A percentile compares a stretch with the other conserved stretches of the same genome.
These are phyloP conservation scores for Ormyrus rosae DNA, from an alignment of 2,888 invertebrate genomes.

Conservation along the genomic window DNA sequence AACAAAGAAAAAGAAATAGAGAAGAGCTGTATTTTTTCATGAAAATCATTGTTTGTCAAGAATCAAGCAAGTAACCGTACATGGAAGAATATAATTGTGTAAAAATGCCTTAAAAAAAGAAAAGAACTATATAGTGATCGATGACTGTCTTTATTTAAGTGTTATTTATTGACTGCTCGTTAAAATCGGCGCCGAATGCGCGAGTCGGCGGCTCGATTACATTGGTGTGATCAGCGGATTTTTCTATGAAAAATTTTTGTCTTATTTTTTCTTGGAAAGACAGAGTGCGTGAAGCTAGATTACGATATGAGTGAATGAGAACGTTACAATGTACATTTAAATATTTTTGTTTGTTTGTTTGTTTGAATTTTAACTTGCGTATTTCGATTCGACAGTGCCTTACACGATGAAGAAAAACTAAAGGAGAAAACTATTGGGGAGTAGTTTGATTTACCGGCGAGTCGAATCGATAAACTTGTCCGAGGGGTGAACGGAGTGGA, in stretches of 20 bases:
- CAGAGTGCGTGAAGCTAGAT: background rate
- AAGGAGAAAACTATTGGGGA: conserved; percentile 16
- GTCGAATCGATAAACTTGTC: conserved; percentile 36
- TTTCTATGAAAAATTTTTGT: conserved; percentile 56
- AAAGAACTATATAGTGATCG: conserved; percentile 40
- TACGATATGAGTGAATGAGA: conserved; percentile 29
- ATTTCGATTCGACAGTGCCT: conserved; percentile 52
- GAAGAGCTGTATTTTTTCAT: conserved; percentile 45
- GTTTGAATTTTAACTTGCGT: conserved; percentile 23
- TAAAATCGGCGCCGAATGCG: conserved; percentile 31
- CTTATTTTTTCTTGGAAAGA: conserved; percentile 33
- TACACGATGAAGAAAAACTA: conserved; percentile 1
- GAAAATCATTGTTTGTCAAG: conserved; percentile 2
- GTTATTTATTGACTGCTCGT: conserved; percentile 55
- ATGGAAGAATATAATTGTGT: conserved; percentile 31
- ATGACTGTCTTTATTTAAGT: conserved; percentile 55
- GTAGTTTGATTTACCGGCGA: conserved; percentile 35
- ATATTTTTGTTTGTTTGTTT: conserved; percentile 16
- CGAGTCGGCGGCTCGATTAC: conserved; percentile 20
- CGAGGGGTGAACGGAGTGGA: background rate
- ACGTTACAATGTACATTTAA: conserved; percentile 47
- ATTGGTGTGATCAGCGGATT: conserved; percentile 46
- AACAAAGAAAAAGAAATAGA: conserved; percentile 9
- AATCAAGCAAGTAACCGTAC: background rate
- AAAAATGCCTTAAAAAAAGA: conserved; percentile 47